A percentile compares a stretch with the other conserved stretches of the same genome.
phyloP scores from a whole-genome alignment of 2,888 invertebrate species.

The Metellina segmentata region DNA sequence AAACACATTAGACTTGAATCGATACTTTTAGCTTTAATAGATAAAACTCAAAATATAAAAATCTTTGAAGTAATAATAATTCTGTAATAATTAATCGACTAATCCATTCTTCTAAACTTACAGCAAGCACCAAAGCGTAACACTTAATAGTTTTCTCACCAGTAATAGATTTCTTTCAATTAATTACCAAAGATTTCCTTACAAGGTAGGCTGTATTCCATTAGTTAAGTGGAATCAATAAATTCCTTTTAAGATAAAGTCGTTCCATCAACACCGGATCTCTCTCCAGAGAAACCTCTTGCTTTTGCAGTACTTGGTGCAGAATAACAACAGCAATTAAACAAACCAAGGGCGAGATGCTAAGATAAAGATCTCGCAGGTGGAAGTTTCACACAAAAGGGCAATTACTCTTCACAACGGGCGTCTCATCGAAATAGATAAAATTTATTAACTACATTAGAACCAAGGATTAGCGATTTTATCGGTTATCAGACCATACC shows the following conservation, averaged over 20 bases:
- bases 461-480: constrained; percentile 21
- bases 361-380: neutral
- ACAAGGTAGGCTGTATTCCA: neutral
- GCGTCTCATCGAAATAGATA: neutral
- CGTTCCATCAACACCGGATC: neutral
- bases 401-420: neutral
- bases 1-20: too few relatives aligned
- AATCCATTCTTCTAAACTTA: neutral
- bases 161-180: neutral
- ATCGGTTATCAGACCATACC: neutral
- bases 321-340: neutral
- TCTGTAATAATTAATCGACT: neutral
- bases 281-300: neutral
- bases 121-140: neutral
- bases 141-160: neutral
- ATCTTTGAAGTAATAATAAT: neutral
- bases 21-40: too few relatives aligned
- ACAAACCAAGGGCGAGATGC: neutral
- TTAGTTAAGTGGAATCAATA: neutral
- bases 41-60: neutral
- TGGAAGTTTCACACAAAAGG: neutral
- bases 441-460: constrained; percentile 35
- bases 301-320: neutral
- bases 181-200: neutral
- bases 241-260: neutral